These are phyloP conservation scores for Hipposideros armiger DNA, from an alignment of 2,113 vertebrate genomes.

Conservation along the genomic window DNA sequence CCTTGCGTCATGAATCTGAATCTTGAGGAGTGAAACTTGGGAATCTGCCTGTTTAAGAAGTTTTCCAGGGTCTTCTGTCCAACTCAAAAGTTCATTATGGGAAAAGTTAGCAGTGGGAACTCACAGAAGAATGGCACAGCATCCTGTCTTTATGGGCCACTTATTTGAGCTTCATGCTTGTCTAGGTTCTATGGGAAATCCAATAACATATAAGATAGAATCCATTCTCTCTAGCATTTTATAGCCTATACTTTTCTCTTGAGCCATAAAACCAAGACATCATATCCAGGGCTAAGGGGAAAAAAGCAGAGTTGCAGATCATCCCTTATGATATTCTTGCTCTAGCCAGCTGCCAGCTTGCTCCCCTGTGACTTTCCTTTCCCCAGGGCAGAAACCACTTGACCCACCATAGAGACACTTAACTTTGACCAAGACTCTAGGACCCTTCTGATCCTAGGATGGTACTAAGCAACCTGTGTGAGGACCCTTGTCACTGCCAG, in stretches of 20 bases:
- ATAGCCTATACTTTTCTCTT: background rate
- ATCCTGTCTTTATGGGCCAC: background rate
- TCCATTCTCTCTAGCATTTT: background rate
- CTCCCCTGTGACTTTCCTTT: background rate
- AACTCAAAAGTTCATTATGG: background rate
- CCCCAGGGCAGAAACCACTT: background rate
- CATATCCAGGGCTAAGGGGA: background rate
- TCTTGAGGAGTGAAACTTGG: background rate
- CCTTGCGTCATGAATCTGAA: background rate
- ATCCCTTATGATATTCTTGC: background rate
- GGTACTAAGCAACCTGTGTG: background rate
- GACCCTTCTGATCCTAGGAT: background rate
- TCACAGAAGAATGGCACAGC: background rate
- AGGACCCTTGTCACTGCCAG: background rate
- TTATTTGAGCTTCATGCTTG: background rate
- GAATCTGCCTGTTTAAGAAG: slow-evolving; percentile 6
- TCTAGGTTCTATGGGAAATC: background rate
- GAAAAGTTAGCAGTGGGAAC: background rate
- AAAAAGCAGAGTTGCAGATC: background rate
- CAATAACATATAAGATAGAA: background rate
- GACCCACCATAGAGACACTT: background rate
- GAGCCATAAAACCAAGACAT: background rate
- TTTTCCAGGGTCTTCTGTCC: background rate
- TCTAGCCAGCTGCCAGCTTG: background rate
- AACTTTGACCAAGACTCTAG: background rate